Evolutionary conservation across 2,888 invertebrate genomes (phyloP).

Genomic region (Salticus scenicus): DNA sequence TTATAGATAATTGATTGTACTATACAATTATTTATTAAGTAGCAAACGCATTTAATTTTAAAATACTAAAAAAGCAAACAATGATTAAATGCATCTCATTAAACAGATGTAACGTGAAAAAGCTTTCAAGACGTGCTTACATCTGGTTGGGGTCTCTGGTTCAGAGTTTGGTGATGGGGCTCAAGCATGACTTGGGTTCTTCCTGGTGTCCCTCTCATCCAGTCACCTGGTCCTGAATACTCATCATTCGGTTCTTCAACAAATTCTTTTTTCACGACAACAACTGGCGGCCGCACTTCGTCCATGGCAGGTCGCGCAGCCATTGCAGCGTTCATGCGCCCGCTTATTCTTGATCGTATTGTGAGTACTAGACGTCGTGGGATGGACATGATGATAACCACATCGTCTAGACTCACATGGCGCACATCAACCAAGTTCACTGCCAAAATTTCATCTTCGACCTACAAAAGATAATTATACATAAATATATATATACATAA

Average conservation of each 20-base stretch:
- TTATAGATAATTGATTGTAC: no score
- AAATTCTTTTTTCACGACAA: slow-evolving; percentile 89
- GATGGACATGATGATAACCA: slow-evolving; percentile 99
- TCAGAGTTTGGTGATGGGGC: slow-evolving; percentile 41
- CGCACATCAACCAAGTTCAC: slow-evolving; percentile 98
- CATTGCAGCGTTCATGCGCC: slow-evolving; percentile 57
- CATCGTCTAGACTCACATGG: slow-evolving; percentile 98
- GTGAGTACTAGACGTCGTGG: slow-evolving; percentile 95
- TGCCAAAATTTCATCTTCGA: slow-evolving; percentile 96
- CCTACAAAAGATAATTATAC: no score
- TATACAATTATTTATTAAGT: no score
- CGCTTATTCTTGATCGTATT: slow-evolving; percentile 83
- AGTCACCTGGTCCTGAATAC: slow-evolving; percentile 72
- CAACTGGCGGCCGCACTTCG: slow-evolving; percentile 83
- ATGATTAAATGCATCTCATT: no score
- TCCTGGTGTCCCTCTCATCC: slow-evolving; percentile 49
- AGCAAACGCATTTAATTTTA: no score
- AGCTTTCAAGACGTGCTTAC: no score
- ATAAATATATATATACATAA: no score
- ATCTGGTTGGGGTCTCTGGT: slow-evolving; percentile 49
- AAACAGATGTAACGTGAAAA: no score
- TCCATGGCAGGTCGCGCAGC: slow-evolving; percentile 54
- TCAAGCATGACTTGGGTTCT: slow-evolving; percentile 64
- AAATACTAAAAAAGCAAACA: no score
- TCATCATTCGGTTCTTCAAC: slow-evolving; percentile 81